Evolutionary conservation across 2,113 vertebrate species (phyloP).

Genomic region (Oreochromis niloticus): DNA sequence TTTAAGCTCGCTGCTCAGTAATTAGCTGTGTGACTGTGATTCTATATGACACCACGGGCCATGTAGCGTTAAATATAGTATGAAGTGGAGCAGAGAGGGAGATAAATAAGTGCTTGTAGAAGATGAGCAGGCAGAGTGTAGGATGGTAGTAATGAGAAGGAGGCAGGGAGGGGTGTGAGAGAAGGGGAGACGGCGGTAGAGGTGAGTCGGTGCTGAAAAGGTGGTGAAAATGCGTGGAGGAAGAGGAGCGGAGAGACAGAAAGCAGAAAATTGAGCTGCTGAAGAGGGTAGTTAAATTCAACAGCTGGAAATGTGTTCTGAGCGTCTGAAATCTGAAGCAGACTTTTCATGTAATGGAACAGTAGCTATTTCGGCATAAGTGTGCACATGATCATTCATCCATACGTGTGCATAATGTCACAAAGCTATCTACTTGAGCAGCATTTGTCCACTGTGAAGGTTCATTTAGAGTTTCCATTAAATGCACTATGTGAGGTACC

Average conservation of each 20-base stretch:
- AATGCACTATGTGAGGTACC: not conserved
- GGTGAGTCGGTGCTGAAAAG: constrained; percentile 8
- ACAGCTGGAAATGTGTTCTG: constrained; percentile 39
- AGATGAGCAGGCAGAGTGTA: constrained; percentile 1
- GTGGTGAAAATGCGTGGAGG: not conserved
- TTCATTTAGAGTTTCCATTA: constrained; percentile 46
- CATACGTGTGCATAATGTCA: constrained; percentile 13
- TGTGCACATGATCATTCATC: not conserved
- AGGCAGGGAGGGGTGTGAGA: not conserved
- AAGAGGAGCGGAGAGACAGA: constrained; percentile 4
- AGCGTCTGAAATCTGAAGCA: constrained; percentile 24
- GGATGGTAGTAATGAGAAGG: not conserved
- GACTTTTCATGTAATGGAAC: constrained; percentile 21
- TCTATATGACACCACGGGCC: constrained; percentile 8
- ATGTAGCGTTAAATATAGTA: constrained; percentile 8
- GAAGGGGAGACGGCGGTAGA: not conserved
- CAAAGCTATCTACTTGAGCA: constrained; percentile 27
- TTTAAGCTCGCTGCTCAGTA: not conserved
- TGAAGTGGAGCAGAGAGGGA: constrained; percentile 15
- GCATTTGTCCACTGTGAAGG: constrained; percentile 42
- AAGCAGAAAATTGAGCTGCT: constrained; percentile 24
- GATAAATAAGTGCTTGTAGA: not conserved
- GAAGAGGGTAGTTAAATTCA: constrained; percentile 53
- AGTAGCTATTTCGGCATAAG: constrained; percentile 12
- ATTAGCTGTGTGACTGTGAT: constrained; percentile 12